Evolutionary conservation across 2,113 vertebrate species (phyloP), one percentile per base, ranked within the genome.

Genomic region (Prunella fulvescens): DNA sequence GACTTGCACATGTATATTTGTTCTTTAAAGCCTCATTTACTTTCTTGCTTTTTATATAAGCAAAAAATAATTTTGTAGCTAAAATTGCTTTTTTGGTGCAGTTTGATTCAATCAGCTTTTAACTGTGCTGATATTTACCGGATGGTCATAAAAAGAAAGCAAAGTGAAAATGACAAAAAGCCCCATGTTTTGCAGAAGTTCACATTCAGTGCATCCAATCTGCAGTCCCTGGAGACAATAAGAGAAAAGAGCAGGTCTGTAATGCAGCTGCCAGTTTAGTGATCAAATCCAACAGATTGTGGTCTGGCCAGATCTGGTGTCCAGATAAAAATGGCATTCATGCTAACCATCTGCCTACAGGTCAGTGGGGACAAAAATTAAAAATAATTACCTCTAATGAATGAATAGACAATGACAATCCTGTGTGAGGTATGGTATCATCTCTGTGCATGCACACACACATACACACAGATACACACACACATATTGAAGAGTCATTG

Each of bases 331-430:
- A 94, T 95, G 95, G 96, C 91, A 97, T 98, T 98, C 97, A 97
- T 98, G 97, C 98, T 97, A 90, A 96, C 98, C 98, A 98, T 98
- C 98, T 98, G 98, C 97, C 97, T 96, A 79, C 92, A 97, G 98
- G 97, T 98, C 98, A 98, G 92, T 58, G 88, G 97, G 96, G 96
- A 98, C 96, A 97, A 97, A 98, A 97, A 97, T 97, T 97, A 98
- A 97, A 97, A 98, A 97, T 97, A 97, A 98, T 98, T 97, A 96
- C 96, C 93, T 93, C 96, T 97, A 97, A 98, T 97, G 97, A 97
- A 97, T 97, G 97, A 97, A 97, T 97, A 94, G 96, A 97, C 97
- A 97, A 97, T 97, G 96, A 82, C 92, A 95, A 94, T 96, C 79
- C 95, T 97, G 96, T 97, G 93, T 97, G 94, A 97, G 96, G 90